Conservation (phyloP, 2,888 invertebrate genomes). For the Brenthis ino region DNA sequence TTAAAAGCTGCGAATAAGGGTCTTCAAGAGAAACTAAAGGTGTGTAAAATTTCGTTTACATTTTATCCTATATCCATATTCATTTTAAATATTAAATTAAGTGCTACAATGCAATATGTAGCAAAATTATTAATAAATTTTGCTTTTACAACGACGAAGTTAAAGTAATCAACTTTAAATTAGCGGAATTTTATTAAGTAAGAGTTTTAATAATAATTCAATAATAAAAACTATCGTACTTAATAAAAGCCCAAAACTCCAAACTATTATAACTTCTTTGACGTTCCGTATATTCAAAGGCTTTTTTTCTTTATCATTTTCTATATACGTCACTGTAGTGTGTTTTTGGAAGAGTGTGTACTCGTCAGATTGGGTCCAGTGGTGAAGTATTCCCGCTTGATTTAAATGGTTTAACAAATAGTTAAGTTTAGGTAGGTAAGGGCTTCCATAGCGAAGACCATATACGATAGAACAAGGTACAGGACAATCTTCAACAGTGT, state of each 20-base stretch:
- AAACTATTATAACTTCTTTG: constrained; percentile 71
- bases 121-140: not conserved
- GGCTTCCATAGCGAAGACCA: constrained; percentile 82
- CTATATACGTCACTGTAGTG: constrained; percentile 42
- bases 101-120: too few relatives aligned
- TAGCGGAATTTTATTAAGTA: constrained; percentile 29
- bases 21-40: constrained; percentile 86
- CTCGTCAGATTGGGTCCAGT: constrained; percentile 65
- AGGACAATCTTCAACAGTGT: constrained; percentile 76
- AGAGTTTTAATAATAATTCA: constrained; percentile 48
- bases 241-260: constrained; percentile 55
- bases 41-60: constrained; percentile 49
- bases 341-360: constrained; percentile 48
- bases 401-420: constrained; percentile 68
- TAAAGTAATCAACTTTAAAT: not conserved
- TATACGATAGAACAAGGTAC: constrained; percentile 81
- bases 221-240: constrained; percentile 55
- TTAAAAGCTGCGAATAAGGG: constrained; percentile 84
- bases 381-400: constrained; percentile 77
- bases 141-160: not conserved
- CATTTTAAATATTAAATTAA: not conserved
- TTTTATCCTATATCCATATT: not conserved
- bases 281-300: constrained; percentile 64
- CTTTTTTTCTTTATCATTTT: constrained; percentile 59
- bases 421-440: constrained; percentile 75